Conservation (phyloP, 2,888 invertebrate species). For the Hypomecis punctinalis region DNA sequence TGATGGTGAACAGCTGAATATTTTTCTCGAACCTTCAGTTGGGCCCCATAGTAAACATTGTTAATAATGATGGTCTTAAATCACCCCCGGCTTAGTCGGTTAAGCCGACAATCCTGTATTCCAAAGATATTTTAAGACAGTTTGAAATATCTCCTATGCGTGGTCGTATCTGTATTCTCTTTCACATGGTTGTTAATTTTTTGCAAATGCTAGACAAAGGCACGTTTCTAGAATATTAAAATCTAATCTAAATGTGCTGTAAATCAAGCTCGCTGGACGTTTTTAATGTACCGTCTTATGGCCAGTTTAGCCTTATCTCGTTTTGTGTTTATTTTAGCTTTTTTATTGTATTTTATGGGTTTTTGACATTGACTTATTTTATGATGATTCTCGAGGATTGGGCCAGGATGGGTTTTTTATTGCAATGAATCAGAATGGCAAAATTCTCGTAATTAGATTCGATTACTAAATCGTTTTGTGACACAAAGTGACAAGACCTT, state of each 20-base stretch:
- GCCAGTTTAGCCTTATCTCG: slow-evolving; percentile 20
- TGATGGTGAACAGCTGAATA: too few species aligned
- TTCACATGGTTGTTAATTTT: slow-evolving; percentile 5
- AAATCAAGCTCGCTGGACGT: slow-evolving; percentile 17
- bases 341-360: slow-evolving; percentile 19
- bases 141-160: not conserved
- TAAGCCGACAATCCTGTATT: too few species aligned
- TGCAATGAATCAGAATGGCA: too few species aligned
- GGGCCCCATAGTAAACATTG: too few species aligned
- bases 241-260: slow-evolving; percentile 16
- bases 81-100: too few species aligned
- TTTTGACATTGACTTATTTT: not conserved
- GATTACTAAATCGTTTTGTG: too few species aligned
- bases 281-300: slow-evolving; percentile 17
- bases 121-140: not conserved
- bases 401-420: too few species aligned
- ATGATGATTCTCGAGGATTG: not conserved
- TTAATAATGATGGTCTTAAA: too few species aligned
- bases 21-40: too few species aligned
- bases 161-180: slow-evolving; percentile 1
- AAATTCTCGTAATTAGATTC: too few species aligned
- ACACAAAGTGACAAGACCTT: too few species aligned
- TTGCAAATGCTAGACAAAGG: slow-evolving; percentile 7
- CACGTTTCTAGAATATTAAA: slow-evolving; percentile 16
- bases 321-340: slow-evolving; percentile 17